Percentiles rank a stretch among this genome's conserved stretches.
These are phyloP conservation scores for Coenonympha arcania DNA, from an alignment of 2,888 invertebrate genomes.

Conservation along the genomic window DNA sequence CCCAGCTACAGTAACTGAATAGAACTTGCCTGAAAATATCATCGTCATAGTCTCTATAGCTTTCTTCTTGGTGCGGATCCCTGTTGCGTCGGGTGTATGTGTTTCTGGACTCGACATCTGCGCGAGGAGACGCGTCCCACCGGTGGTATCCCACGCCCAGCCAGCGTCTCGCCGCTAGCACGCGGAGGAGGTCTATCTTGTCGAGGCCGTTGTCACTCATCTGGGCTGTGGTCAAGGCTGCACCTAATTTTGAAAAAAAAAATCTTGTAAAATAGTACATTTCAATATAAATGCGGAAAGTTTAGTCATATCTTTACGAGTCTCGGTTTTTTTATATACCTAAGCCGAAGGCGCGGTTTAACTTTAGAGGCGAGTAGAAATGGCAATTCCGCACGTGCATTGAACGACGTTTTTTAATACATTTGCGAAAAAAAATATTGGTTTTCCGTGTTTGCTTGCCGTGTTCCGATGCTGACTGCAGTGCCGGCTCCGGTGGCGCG, in stretches of 20 bases:
- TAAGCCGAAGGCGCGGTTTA: too few relatives aligned
- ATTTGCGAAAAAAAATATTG: too few relatives aligned
- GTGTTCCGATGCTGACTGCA: too few relatives aligned
- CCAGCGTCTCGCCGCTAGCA: slow-evolving; percentile 46
- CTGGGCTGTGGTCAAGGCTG: slow-evolving; percentile 39
- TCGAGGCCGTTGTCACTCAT: slow-evolving; percentile 41
- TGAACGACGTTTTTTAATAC: too few relatives aligned
- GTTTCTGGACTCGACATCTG: slow-evolving; percentile 27
- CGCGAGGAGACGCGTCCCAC: slow-evolving; percentile 27
- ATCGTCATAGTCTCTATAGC: slow-evolving; percentile 34
- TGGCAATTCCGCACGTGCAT: too few relatives aligned
- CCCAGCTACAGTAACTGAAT: too few relatives aligned
- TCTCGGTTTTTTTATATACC: too few relatives aligned
- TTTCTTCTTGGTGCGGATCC: slow-evolving; percentile 21
- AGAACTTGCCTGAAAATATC: slow-evolving; percentile 46
- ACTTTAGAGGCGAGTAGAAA: too few relatives aligned
- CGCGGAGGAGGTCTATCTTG: slow-evolving; percentile 47
- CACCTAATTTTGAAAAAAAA: slow-evolving; percentile 33
- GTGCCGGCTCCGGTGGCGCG: too few relatives aligned
- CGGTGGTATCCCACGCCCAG: slow-evolving; percentile 34
- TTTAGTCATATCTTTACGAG: too few relatives aligned
- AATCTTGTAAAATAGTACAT: not conserved
- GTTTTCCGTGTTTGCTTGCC: too few relatives aligned
- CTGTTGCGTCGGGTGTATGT: slow-evolving; percentile 15
- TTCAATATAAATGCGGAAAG: not conserved